A percentile compares a stretch with the other conserved stretches of the same genome.
Conservation (phyloP, 2,797 vertebrate species). For the Scomberomorus guttatus region DNA sequence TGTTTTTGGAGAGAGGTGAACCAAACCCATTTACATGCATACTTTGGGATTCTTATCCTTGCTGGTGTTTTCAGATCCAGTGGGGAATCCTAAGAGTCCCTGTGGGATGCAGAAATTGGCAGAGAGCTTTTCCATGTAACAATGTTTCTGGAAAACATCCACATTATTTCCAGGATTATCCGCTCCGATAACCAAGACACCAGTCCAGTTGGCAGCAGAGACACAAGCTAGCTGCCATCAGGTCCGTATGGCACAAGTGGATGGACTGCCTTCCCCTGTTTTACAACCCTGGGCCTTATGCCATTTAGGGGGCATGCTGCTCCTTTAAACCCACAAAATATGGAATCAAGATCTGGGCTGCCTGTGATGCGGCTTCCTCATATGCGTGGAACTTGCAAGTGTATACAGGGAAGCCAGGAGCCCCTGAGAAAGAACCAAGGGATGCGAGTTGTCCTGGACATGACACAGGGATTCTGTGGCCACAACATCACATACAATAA, state of each 20-base stretch:
- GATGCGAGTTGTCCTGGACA: no score
- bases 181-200: not conserved
- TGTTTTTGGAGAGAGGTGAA: no score
- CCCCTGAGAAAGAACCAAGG: no score
- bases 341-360: not conserved
- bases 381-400: not conserved
- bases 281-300: not conserved
- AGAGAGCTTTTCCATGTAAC: not conserved
- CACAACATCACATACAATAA: no score
- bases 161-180: slow-evolving; percentile 8
- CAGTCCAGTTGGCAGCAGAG: no score
- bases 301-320: not conserved
- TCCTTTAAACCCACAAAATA: not conserved
- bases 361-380: not conserved
- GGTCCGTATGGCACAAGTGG: no score
- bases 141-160: not conserved
- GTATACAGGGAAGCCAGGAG: not conserved
- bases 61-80: no score
- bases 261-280: not conserved
- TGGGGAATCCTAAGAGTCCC: slow-evolving; percentile 4
- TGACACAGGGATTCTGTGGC: no score
- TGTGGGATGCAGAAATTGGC: slow-evolving; percentile 14
- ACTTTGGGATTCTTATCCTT: not conserved
- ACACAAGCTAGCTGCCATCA: no score
- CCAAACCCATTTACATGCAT: not conserved